Base-by-base conservation (phyloP, 1,140 invertebrate species). In the Drosophila subpulchrella region DNA sequence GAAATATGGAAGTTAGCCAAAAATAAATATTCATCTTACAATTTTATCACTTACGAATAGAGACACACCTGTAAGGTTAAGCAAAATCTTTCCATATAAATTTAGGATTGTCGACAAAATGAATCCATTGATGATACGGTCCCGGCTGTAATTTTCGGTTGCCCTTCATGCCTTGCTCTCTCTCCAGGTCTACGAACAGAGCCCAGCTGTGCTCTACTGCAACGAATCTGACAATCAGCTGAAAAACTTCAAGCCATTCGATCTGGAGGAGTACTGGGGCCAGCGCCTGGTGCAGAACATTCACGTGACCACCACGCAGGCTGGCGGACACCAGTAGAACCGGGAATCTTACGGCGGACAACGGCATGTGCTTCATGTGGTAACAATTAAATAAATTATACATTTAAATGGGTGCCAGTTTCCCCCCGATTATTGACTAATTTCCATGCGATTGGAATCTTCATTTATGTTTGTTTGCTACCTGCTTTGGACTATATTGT, bases 191-290 rank as follows among this genome's bases (percentile, higher is more conserved):
- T 81, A 77, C 42, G 91, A 91, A 53, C 91, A 91, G 67, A 78
- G 89, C 11, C 82, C 90, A 47, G 78, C 81, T 36, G 67, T 83
- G 47, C 76, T 92, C 17, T 75, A 84, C 62, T 80, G 85, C 74
- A 90, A 79, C 53, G 91, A 92, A 84, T 82, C 88, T 61, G 91
- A 91, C 72, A 84, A 91, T 77, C 91, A 91, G 75, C 66, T 91
- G 62, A 91, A 91, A 74, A 91, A 92, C 53, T 92, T 92, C 47
- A 91, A 91, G 58, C 91, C 91, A 55, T 92, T 92, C 59, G 84
- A 92, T 77, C 74, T 92, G 78, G 91, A 92, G 50, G 89, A 91
- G 60, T 92, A 90, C 65, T 92, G 91, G 91, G 91, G 91, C 5
- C 91, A 92, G 59, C 91, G 91, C 11, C 62, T 92, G 32, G 90